A percentile compares a stretch with the other conserved stretches of the same genome.
Conservation (phyloP, 2,113 vertebrate species). For the Noturus placidus region DNA sequence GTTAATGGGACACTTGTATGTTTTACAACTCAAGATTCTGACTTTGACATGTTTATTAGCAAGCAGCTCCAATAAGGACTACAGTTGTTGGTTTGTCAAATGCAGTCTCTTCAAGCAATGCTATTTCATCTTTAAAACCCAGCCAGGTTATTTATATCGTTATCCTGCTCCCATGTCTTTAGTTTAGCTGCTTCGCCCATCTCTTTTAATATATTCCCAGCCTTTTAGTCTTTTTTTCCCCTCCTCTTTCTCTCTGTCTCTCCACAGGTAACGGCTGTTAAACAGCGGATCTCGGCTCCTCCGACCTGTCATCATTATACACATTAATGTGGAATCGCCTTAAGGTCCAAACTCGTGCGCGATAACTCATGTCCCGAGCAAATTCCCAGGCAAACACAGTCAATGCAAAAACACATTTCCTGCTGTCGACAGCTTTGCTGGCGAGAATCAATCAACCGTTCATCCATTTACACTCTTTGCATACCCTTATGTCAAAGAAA, state of each 20-base stretch:
- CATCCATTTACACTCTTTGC: constrained; percentile 99
- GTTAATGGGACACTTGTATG: background rate
- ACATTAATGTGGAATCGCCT: constrained; percentile 78
- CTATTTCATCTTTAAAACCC: constrained; percentile 14
- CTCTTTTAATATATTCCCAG: constrained; percentile 18
- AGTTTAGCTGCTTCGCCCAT: background rate
- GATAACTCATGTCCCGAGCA: constrained; percentile 82
- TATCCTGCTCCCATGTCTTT: background rate
- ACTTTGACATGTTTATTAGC: background rate
- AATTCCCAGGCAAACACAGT: constrained; percentile 89
- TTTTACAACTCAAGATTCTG: background rate
- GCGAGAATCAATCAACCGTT: constrained; percentile 99
- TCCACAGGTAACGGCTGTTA: constrained; percentile 77
- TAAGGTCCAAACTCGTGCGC: constrained; percentile 84
- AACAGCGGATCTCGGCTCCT: constrained; percentile 69
- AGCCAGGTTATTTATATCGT: background rate
- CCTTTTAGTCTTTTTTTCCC: constrained; percentile 25
- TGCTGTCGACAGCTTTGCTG: constrained; percentile 96
- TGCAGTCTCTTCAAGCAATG: background rate
- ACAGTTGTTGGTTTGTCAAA: background rate
- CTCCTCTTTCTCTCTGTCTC: constrained; percentile 48
- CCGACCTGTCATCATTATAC: constrained; percentile 72
- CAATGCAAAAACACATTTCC: constrained; percentile 94
- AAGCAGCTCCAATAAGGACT: background rate
- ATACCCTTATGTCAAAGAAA: constrained; percentile 96